Base-by-base conservation (phyloP, 2,888 invertebrate genomes). In the Ennomos erosarius region DNA sequence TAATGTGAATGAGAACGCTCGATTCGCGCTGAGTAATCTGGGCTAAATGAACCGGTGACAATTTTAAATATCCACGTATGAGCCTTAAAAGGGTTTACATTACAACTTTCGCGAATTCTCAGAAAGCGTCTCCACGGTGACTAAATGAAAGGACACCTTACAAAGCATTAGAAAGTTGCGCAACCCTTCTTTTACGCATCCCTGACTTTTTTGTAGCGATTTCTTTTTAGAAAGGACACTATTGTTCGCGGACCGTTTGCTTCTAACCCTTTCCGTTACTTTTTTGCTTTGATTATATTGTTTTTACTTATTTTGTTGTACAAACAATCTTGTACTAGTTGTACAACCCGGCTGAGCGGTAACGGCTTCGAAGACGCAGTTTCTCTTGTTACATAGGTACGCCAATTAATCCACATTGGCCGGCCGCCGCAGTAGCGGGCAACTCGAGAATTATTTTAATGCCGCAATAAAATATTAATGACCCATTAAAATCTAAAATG, bases 151-250 rank as follows among this genome's bases (percentile, higher is more conserved):
- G 72, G 78, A 81, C 82, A 88, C 85, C 87, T 90, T 81, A 90
- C 89, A 90, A 91, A 82, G 88, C 79, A 85, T 88, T 90, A 88
- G 92, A 92, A 92, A 92, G 92, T 92, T 92, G 86, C 83, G 87
- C 90, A 92, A 92, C 91, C 90, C 90, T 91, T 88, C 75, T 65
- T 84, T 84, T 87, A 84, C 84, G 81, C 79, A 76, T 82, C 82
- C 78, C 79, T 76, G 79, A 75, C 66, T 81, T 84, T 85, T 87
- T 88, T 87, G 79, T 81, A 76, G 77, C 70, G 79, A 81, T 81
- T 82, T 75, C 75, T 83, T 85, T 88, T 85, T 80, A 82, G 78
- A 83, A 82, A 81, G 76, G 79, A 81, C 73, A 77, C 82, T 82
- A 84, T 91, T 90, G 89, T 81, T 82, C 76, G 76, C 77, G 80